Evolutionary conservation across 2,888 invertebrate species (phyloP).

Genomic region (Drosophila austrosaltans): DNA sequence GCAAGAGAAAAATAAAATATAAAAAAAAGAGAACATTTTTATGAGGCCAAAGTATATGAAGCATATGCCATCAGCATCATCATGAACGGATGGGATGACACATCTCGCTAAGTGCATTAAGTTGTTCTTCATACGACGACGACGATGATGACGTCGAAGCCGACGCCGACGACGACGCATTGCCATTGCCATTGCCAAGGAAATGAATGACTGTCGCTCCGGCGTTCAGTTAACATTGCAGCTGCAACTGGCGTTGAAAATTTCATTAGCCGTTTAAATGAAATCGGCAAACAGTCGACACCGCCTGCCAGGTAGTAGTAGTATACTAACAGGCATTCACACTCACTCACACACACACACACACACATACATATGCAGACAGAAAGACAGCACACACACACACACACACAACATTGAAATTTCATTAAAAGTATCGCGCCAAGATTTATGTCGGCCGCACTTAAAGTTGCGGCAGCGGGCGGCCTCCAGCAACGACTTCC

Average conservation of each 20-base stretch:
- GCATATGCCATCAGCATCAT: conserved; percentile 41
- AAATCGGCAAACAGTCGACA: conserved; percentile 69
- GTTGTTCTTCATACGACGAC: conserved; percentile 75
- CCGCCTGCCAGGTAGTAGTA: conserved; percentile 42
- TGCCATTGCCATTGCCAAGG: conserved; percentile 9
- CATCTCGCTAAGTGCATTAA: conserved; percentile 82
- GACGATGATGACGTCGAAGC: background rate
- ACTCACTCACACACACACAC: conserved; percentile 24
- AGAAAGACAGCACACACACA: conserved; percentile 23
- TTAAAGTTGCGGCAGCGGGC: conserved; percentile 62
- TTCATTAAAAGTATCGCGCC: conserved; percentile 73
- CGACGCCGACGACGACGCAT: conserved; percentile 39
- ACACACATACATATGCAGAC: conserved; percentile 37
- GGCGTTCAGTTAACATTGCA: conserved; percentile 44
- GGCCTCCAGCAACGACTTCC: conserved; percentile 60
- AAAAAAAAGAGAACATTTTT: conserved; percentile 31
- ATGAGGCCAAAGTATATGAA: conserved; percentile 59
- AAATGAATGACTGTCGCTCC: conserved; percentile 19
- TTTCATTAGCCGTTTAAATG: conserved; percentile 78
- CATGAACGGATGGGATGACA: conserved; percentile 52
- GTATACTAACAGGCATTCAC: conserved; percentile 23
- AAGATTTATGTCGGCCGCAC: conserved; percentile 70
- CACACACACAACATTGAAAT: conserved; percentile 70
- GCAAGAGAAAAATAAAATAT: conserved; percentile 26
- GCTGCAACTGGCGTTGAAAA: conserved; percentile 74